These are phyloP conservation scores for Phocides pigmalion DNA, from an alignment of 1,140 invertebrate genomes.

Conservation along the genomic window DNA sequence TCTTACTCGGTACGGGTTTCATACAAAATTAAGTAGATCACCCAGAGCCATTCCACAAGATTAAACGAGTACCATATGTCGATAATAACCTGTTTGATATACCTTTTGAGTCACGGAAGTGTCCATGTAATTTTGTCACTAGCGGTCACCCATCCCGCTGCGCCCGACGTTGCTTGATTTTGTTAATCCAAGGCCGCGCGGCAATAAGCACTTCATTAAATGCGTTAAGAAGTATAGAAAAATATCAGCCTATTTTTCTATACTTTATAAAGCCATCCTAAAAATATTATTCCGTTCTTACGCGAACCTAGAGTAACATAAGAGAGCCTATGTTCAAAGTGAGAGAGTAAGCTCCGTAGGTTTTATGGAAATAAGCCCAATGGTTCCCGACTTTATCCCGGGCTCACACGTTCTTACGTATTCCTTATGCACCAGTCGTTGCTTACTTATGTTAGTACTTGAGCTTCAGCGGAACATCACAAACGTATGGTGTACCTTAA, in stretches of 20 bases:
- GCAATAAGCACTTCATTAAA: too few species aligned
- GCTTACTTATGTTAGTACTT: not conserved
- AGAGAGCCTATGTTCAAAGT: conserved; percentile 13
- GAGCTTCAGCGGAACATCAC: not conserved
- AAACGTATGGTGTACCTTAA: too few species aligned
- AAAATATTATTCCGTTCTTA: conserved; percentile 10
- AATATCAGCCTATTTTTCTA: not conserved
- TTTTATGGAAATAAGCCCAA: conserved; percentile 16
- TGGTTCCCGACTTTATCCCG: conserved; percentile 4
- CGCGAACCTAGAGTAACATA: conserved; percentile 10
- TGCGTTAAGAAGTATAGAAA: not conserved
- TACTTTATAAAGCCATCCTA: not conserved
- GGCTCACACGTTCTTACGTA: conserved; percentile 13
- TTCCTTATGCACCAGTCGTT: not conserved
- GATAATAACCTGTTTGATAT: too few species aligned
- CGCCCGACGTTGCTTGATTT: too few species aligned
- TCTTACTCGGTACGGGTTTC: too few species aligned
- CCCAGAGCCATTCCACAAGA: too few species aligned
- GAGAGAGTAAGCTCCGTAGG: conserved; percentile 8
- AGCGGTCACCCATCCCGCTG: too few species aligned
- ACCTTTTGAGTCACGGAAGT: too few species aligned
- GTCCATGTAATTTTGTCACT: too few species aligned
- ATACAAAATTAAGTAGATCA: too few species aligned
- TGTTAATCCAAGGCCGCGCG: too few species aligned
- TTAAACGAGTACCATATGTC: too few species aligned